Base-by-base conservation (phyloP, 2,888 invertebrate genomes). In the Alcis repandata region DNA sequence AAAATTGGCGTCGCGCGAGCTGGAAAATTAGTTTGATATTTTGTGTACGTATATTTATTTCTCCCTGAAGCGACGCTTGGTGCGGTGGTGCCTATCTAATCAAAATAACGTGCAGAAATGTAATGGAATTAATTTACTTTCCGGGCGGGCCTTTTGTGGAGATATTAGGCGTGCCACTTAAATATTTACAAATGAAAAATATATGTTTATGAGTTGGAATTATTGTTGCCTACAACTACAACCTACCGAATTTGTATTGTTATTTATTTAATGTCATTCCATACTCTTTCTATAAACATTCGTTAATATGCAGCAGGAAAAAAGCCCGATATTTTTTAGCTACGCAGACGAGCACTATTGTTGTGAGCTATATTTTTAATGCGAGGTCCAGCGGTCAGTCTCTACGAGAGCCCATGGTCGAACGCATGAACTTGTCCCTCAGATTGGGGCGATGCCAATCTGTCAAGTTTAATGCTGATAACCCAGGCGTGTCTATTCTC, bases 1-100 rank as follows among this genome's bases (percentile, higher is more conserved):
- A 45, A 49, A 54, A 53, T 54, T 41, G 46, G 32, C 27, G 63
- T 59, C 46, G 59, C 54, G 22, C 48, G 53, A 53, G 40, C 52
- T 53, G 64, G 59, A 59, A 64, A 59, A 64, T 64, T 64, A 64
- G 53, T 59, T 63, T 48, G 59, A 59, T 38, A 54, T 59, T 64
- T 59, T 54, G 53, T 41, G 52, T 45, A 27, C 36, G 40, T 56
- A 43, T 45, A 56, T 38, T 52, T 58, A 46, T 46, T 45, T 43
- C 20, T 27, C 46, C 54, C 43, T 48, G 48, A 57, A 33, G 38
- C 54, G 61, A n/a, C 40, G 61, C 43, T 62, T n/a, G n/a, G n/a
- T n/a, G n/a, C n/a, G n/a, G n/a, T 46, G 41, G 36, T 22, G 40
- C 52, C 45, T 27, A 36, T 53, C 45, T 45, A 52, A 60, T 60